phyloP scores from a whole-genome alignment of 2,113 vertebrate genomes.

The Gadus chalcogrammus region DNA sequence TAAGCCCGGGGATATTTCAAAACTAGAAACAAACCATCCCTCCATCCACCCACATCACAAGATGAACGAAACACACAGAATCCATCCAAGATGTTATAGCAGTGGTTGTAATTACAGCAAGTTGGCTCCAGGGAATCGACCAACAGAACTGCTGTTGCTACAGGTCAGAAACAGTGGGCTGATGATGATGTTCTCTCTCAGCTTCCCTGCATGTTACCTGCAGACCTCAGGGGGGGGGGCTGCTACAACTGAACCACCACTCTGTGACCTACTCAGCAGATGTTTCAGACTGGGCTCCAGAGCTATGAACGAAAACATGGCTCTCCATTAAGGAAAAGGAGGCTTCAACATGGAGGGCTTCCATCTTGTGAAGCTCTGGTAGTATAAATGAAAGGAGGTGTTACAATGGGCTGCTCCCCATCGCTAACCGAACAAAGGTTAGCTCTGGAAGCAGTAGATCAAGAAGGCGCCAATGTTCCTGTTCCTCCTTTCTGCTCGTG shows the following conservation, averaged over 20 bases:
- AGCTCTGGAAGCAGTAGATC: background rate
- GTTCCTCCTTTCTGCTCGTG: background rate
- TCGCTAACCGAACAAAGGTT: background rate
- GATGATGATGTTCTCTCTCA: background rate
- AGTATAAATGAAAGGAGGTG: background rate
- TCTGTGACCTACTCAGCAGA: constrained; percentile 23
- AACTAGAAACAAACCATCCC: constrained; percentile 22
- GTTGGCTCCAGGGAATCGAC: background rate
- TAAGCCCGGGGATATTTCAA: too few species aligned
- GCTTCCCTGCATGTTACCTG: constrained; percentile 1
- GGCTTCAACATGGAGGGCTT: constrained; percentile 11
- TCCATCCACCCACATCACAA: constrained; percentile 40
- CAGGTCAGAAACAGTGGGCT: too few species aligned
- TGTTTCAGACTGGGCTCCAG: constrained; percentile 13
- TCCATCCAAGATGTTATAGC: constrained; percentile 17
- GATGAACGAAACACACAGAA: constrained; percentile 10
- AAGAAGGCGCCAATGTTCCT: background rate
- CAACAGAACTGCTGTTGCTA: too few species aligned
- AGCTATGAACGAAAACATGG: background rate
- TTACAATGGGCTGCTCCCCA: too few species aligned
- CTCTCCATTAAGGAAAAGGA: constrained; percentile 1
- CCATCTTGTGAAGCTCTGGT: constrained; percentile 13
- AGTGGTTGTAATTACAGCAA: constrained; percentile 15
- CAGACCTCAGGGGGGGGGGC: background rate
- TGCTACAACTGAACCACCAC: background rate